phyloP scores from a whole-genome alignment of 2,888 invertebrate genomes.

The Drosophila nigricruria region DNA sequence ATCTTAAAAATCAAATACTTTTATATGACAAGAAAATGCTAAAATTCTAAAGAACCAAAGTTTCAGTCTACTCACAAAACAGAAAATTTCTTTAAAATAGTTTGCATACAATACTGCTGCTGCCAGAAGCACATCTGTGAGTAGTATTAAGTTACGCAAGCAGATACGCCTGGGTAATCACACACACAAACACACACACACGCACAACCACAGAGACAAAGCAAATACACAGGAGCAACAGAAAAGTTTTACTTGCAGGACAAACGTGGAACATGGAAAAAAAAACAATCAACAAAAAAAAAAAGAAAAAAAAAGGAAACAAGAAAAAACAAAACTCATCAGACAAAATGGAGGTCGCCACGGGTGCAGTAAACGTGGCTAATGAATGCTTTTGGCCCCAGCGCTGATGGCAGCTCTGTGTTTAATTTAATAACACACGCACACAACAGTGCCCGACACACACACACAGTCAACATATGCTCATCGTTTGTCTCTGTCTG shows the following conservation, averaged over 20 bases:
- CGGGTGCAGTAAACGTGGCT: conserved; percentile 81
- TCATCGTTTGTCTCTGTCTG: conserved; percentile 51
- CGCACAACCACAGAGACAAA: conserved; percentile 20
- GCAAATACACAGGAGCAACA: conserved; percentile 51
- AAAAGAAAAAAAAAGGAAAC: conserved; percentile 5
- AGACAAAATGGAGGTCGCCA: conserved; percentile 80
- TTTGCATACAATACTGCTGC: not conserved
- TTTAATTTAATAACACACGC: conserved; percentile 74
- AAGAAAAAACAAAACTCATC: conserved; percentile 69
- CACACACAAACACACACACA: conserved; percentile 12
- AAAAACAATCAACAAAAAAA: conserved; percentile 8
- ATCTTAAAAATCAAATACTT: not conserved
- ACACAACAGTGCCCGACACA: conserved; percentile 32
- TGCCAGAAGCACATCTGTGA: conserved; percentile 17
- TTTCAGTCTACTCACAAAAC: not conserved
- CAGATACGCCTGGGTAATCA: conserved; percentile 38
- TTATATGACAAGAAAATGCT: not conserved
- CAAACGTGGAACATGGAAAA: conserved; percentile 25
- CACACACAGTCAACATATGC: conserved; percentile 59
- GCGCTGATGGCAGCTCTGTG: conserved; percentile 68
- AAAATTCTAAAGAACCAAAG: not conserved
- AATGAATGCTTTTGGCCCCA: conserved; percentile 82
- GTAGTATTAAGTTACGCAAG: not conserved
- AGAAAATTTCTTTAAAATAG: not conserved
- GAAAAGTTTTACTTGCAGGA: conserved; percentile 65